Percentiles rank a stretch among this genome's conserved stretches.
These are phyloP conservation scores for Melanotaenia nigrans DNA, from an alignment of 2,797 vertebrate species.

Conservation along the genomic window DNA sequence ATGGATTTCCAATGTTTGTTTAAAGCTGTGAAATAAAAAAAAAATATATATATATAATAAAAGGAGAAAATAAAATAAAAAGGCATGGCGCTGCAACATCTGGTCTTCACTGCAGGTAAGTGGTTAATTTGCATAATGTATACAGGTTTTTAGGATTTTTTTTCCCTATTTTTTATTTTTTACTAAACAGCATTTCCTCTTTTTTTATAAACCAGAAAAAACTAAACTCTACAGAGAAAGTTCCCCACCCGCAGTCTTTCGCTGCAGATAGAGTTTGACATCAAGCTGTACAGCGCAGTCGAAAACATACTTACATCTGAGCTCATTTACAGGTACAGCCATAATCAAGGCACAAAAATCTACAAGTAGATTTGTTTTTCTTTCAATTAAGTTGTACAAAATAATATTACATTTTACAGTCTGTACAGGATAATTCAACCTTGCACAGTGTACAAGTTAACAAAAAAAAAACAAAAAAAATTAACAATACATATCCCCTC, in stretches of 20 bases:
- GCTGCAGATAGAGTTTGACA: slow-evolving; percentile 90
- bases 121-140: slow-evolving; percentile 95
- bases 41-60: slow-evolving; percentile 55
- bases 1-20: slow-evolving; percentile 88
- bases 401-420: slow-evolving; percentile 97
- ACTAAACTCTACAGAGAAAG: slow-evolving; percentile 91
- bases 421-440: slow-evolving; percentile 96
- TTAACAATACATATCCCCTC: slow-evolving; percentile 70
- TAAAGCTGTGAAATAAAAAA: slow-evolving; percentile 89
- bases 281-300: slow-evolving; percentile 96
- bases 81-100: slow-evolving; percentile 89
- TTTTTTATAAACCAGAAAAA: slow-evolving; percentile 93
- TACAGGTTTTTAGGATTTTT: slow-evolving; percentile 86
- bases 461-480: slow-evolving; percentile 75
- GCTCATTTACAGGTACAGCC: slow-evolving; percentile 94
- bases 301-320: slow-evolving; percentile 93
- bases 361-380: slow-evolving; percentile 91
- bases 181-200: slow-evolving; percentile 90
- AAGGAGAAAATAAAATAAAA: slow-evolving; percentile 73
- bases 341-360: slow-evolving; percentile 93
- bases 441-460: slow-evolving; percentile 95
- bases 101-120: slow-evolving; percentile 89
- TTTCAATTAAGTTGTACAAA: slow-evolving; percentile 98
- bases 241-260: slow-evolving; percentile 87
- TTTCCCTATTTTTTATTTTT: slow-evolving; percentile 80